Base-by-base conservation (phyloP, 2,888 invertebrate species). In the Calameuta filiformis region DNA sequence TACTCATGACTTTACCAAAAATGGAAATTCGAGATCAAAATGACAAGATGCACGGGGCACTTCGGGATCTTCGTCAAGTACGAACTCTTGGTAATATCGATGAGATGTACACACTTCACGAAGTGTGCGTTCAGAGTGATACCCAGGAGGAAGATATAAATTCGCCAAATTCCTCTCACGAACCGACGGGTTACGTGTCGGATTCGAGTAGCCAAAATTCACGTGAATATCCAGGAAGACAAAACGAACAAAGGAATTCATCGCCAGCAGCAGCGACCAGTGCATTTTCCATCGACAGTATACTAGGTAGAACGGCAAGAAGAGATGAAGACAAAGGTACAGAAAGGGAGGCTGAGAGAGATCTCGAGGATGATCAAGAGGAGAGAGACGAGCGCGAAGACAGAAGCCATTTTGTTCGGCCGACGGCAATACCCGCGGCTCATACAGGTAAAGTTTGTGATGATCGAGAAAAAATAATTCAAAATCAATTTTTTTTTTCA, bases 271-370 rank as follows among this genome's bases (percentile, higher is more conserved):
- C 81, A 11, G 82, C 83, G 75, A 81, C 87, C n/a, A 90, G 87
- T 81, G 89, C 89, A 35, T 90, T 90, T 74, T 89, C 89, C 3
- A 90, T 90, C 76, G 90, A 90, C 77, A 90, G 86, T 79, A 90
- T 90, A 76, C 84, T 90, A 4, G 89, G 86, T 11, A 81, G 86
- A 0, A 79, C 82, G 30, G 80, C 33, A 31, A 69, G 76, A 33
- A 76, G 73, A 30, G 31, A 77, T 68, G 56, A 71, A 23, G 80
- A 81, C 75, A 69, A 75, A 71, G 76, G 31, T 34, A 34, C 71
- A 0, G 71, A 81, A n/a, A 80, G 78, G 31, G 86, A 86, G 69
- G 85, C 82, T 74, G 78, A 76, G 68, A 68, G 78, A 12, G 78
- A 77, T 11, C 30, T 69, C 11, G 77, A 78, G 2, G 78, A 78